Percentiles rank a stretch among this genome's conserved stretches.
phyloP scores from a whole-genome alignment of 37 sponge, comb jelly and placozoan genomes.

The Amphimedon queenslandica region DNA sequence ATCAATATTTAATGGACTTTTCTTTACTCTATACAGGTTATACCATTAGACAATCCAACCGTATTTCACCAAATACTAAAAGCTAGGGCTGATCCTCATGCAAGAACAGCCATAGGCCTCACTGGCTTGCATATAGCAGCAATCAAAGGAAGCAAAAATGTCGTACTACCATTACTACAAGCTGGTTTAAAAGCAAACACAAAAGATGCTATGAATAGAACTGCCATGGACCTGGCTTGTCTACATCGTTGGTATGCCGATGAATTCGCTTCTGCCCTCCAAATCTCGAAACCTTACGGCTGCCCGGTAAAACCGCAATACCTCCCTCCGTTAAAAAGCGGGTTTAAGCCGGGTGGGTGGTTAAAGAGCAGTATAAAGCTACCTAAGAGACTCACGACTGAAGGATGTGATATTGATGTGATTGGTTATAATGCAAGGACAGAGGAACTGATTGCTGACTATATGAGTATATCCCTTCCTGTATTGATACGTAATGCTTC shows the following conservation, averaged over 20 bases:
- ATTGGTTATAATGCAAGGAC: slow-evolving; percentile 23
- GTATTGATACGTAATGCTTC: slow-evolving; percentile 72
- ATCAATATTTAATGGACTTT: too few relatives aligned
- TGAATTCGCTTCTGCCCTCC: slow-evolving; percentile 33
- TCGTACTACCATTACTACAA: slow-evolving; percentile 36
- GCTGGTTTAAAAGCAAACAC: slow-evolving; percentile 42
- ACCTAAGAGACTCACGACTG: slow-evolving; percentile 57
- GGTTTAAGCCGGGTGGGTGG: slow-evolving; percentile 60
- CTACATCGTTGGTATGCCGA: slow-evolving; percentile 69
- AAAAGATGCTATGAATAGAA: slow-evolving; percentile 62
- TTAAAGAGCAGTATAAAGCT: slow-evolving; percentile 31
- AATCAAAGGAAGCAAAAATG: slow-evolving; percentile 53
- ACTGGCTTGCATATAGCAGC: slow-evolving; percentile 77
- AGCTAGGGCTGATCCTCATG: slow-evolving; percentile 40
- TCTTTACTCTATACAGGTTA: too few relatives aligned
- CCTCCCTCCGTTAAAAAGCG: slow-evolving; percentile 14
- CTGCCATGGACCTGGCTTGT: slow-evolving; percentile 80
- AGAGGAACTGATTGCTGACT: slow-evolving; percentile 65
- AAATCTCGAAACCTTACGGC: slow-evolving; percentile 7
- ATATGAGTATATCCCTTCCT: slow-evolving; percentile 67
- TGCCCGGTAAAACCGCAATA: slow-evolving; percentile 21
- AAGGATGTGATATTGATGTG: slow-evolving; percentile 84
- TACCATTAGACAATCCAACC: slow-evolving; percentile 27
- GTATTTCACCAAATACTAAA: slow-evolving; percentile 40
- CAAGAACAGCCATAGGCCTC: slow-evolving; percentile 53